Evolutionary conservation across 2,113 vertebrate genomes (phyloP), one percentile per base, ranked within the genome.

Genomic region (Carassius auratus): DNA sequence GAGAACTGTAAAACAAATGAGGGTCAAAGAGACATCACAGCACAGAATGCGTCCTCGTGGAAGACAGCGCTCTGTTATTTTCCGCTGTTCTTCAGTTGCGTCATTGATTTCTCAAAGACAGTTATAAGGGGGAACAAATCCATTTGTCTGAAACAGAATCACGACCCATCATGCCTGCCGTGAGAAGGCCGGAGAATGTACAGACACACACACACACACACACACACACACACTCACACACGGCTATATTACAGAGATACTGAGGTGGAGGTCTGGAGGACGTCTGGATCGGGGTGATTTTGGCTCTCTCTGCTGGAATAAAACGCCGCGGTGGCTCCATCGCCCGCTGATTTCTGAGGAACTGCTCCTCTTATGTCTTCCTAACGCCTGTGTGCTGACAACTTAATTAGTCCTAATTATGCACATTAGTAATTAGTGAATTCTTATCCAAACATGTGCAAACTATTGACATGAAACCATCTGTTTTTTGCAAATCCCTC

Each of bases 1-100:
- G 84, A 86, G 77, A 80, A 88, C 61, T 59, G 59, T 2, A 84
- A 91, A 89, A 19, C 91, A 91, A 90, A 86, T 66, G 87, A 50
- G 4, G 62, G 61, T n/a, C 17, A 36, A 52, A 75, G 38, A 74
- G 75, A 81, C 85, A 92, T 91, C 89, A 92, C 91, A 74, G 89
- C 89, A 92, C 90, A 88, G 87, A 91, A 86, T 88, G 88, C 88
- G 89, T 94, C 88, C 77, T 87, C 81, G 88, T 89, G 91, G 89
- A 91, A 90, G 89, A 94, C 91, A 85, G 93, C 90, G 80, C 57
- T 85, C 55, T 68, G 77, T 48, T 64, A 76, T 88, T 75, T 87
- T 30, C 52, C 38, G 59, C 57, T 88, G 64, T 82, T 73, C 45
- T 89, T 86, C 78, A 64, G 86, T 89, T 86, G 84, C 77, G 68